phyloP scores from a whole-genome alignment of 2,797 vertebrate genomes.

The Austrolebias charrua region DNA sequence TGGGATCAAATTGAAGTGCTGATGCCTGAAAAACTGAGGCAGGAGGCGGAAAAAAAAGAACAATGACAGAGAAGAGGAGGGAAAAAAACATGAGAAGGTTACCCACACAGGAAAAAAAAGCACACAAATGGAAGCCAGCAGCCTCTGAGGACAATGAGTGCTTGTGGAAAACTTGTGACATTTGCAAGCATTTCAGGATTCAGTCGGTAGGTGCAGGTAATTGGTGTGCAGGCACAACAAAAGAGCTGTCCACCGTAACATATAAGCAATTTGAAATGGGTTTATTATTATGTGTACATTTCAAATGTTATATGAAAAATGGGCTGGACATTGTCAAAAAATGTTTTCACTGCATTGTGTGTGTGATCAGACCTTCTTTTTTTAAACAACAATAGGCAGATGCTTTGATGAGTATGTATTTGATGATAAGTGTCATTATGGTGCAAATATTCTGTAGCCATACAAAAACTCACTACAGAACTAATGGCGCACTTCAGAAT shows the following conservation, averaged over 20 bases:
- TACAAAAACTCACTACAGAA: conserved; percentile 66
- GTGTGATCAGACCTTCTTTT: conserved; percentile 42
- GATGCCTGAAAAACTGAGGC: conserved; percentile 64
- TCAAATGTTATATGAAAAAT: conserved; percentile 24
- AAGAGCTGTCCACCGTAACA: conserved; percentile 4
- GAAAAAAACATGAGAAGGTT: conserved; percentile 15
- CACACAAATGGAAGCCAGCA: not conserved
- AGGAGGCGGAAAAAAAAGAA: conserved; percentile 7
- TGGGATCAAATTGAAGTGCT: conserved; percentile 75
- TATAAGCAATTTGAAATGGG: conserved; percentile 4
- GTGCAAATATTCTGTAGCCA: conserved; percentile 57
- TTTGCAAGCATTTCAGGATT: conserved; percentile 29
- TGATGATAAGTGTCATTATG: conserved; percentile 63
- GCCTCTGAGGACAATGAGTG: not conserved
- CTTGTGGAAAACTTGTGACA: conserved; percentile 18
- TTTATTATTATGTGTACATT: conserved; percentile 4
- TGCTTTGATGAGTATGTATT: conserved; percentile 58
- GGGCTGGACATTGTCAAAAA: conserved; percentile 9
- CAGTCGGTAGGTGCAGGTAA: conserved; percentile 15
- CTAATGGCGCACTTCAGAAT: conserved; percentile 70
- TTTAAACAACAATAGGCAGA: conserved; percentile 58
- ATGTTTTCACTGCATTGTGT: conserved; percentile 10
- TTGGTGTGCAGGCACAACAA: conserved; percentile 3
- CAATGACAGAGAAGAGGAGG: conserved; percentile 13
- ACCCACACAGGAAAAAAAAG: conserved; percentile 1